Evolutionary conservation across 2,888 invertebrate genomes (phyloP).

Genomic region (Mermis nigrescens): DNA sequence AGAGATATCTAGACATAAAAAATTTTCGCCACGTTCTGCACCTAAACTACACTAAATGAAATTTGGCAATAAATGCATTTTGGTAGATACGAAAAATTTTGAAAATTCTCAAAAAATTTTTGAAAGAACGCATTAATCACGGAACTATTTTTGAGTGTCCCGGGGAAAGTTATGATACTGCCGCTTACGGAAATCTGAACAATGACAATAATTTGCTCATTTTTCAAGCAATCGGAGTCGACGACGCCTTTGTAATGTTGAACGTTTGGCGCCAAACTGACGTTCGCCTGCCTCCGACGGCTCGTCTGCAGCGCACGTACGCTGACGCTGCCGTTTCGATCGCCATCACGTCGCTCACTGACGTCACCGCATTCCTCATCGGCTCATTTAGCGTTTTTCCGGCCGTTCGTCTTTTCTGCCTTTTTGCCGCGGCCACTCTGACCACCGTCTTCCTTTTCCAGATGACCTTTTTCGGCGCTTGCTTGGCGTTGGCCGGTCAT

Average conservation of each 20-base stretch:
- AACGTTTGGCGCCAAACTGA: constrained; percentile 75
- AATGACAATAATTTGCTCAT: too few relatives aligned
- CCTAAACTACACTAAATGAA: too few relatives aligned
- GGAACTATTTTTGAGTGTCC: too few relatives aligned
- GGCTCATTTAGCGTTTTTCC: constrained; percentile 50
- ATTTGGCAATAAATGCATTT: too few relatives aligned
- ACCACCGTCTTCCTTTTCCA: constrained; percentile 75
- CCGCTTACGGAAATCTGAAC: too few relatives aligned
- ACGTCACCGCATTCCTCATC: constrained; percentile 34
- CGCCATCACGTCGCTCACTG: constrained; percentile 72
- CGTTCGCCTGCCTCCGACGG: constrained; percentile 45
- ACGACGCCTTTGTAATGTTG: constrained; percentile 79
- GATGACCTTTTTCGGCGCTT: constrained; percentile 68
- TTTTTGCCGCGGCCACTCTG: constrained; percentile 54
- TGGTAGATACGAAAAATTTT: too few relatives aligned
- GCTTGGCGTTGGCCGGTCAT: constrained; percentile 67
- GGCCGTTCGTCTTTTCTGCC: constrained; percentile 25
- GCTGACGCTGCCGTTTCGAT: constrained; percentile 79
- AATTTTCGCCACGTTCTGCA: too few relatives aligned
- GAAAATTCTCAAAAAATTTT: too few relatives aligned
- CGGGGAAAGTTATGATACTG: too few relatives aligned
- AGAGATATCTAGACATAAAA: too few relatives aligned
- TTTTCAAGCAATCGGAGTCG: constrained; percentile 64
- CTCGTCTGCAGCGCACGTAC: constrained; percentile 62
- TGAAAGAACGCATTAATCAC: too few relatives aligned